These are phyloP conservation scores for Dascillus cervinus DNA, from an alignment of 2,888 invertebrate species.

Conservation along the genomic window DNA sequence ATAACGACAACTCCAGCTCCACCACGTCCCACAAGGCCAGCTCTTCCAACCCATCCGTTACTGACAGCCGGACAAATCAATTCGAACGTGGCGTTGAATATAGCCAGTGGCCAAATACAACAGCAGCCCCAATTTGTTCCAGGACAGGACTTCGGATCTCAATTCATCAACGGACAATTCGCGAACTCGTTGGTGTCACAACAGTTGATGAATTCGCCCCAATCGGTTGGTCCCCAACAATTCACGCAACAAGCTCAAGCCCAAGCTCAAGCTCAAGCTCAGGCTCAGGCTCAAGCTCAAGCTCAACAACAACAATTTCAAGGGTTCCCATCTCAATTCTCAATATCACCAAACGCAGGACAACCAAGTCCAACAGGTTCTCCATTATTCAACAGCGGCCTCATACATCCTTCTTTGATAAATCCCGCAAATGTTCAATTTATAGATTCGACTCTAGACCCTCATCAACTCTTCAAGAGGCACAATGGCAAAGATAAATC, in stretches of 20 bases:
- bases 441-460: constrained; percentile 29
- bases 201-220: constrained; percentile 20
- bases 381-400: constrained; percentile 27
- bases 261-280: constrained; percentile 7
- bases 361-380: constrained; percentile 9
- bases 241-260: constrained; percentile 12
- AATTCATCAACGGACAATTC: constrained; percentile 59
- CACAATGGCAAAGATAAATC: constrained; percentile 19
- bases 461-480: constrained; percentile 1
- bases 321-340: constrained; percentile 14
- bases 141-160: constrained; percentile 48
- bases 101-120: constrained; percentile 31
- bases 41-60: constrained; percentile 46
- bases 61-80: constrained; percentile 60
- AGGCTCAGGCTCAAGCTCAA: constrained; percentile 17
- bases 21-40: constrained; percentile 47
- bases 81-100: constrained; percentile 48
- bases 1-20: constrained; percentile 54
- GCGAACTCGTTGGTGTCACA: constrained; percentile 34
- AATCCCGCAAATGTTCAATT: constrained; percentile 44
- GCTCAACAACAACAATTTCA: constrained; percentile 15
- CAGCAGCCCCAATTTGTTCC: constrained; percentile 43
- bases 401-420: constrained; percentile 43
- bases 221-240: constrained; percentile 15
- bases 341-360: constrained; percentile 10